Evolutionary conservation across 1,140 invertebrate species (phyloP), one percentile per base, ranked within the genome.

Genomic region (Trachymyrmex cornetzi): DNA sequence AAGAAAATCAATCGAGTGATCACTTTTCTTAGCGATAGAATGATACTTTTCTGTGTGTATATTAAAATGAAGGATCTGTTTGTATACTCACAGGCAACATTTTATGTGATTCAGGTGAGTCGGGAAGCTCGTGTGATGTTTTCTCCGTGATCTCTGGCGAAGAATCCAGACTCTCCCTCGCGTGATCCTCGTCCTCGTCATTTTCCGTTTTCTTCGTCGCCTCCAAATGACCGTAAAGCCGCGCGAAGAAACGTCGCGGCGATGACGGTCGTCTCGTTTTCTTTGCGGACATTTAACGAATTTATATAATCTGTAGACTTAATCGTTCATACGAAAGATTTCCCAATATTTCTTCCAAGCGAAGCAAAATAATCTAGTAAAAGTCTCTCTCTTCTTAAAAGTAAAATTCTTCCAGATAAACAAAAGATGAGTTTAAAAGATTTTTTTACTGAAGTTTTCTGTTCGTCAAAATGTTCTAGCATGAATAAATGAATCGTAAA

Each of bases 211-310:
- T 89, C 72, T 92, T 92, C 14, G 88, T 92, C 55, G 94, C 91
- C 69, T 97, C 97, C 1, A 97, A 93, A 80, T 97, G 96, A 1
- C 96, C 97, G 77, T 97, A 97, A 16, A 97, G 93, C 48, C 96
- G 94, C 9, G 96, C 96, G 88, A 97, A 97, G 93, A 97, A 97
- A 89, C 96, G 96, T 48, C 96, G 93, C 19, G 97, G 97, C 0
- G 96, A 97, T 4, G 96, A 97, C 14, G 97, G 97, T 34, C 96
- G 92, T 44, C 91, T 91, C 9, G 74, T 79, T 77, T 93, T 94
- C 9, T 92, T 88, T 86, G 93, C 19, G 44, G 80, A 92, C 94
- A 94, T 94, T 89, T 89, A 79, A 64, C 0, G 16, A 1, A 19
- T 4, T 16, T 30, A 44, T 44, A 34, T n/a, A 19, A 82, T 34